Evolutionary conservation across 2,113 vertebrate species (phyloP).

Genomic region (Oncorhynchus keta): DNA sequence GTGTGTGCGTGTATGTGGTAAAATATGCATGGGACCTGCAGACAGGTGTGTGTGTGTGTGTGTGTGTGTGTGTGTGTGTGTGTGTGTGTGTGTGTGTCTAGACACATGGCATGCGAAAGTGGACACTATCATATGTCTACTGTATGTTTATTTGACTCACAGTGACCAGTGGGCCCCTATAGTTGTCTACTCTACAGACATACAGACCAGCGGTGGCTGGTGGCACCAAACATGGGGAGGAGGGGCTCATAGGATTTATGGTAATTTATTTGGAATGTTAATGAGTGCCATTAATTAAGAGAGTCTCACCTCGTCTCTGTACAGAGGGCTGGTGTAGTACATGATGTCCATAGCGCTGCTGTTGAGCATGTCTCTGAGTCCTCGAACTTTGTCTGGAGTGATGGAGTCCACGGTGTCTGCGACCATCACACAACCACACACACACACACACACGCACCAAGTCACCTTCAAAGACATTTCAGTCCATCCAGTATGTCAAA

Average conservation of each 20-base stretch:
- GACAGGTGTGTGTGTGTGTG: no score
- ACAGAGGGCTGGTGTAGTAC: slow-evolving; percentile 97
- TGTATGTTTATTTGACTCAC: slow-evolving; percentile 5
- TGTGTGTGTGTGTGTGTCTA: no score
- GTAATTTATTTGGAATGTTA: not conserved
- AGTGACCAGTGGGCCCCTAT: not conserved
- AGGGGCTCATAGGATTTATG: not conserved
- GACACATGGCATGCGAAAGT: no score
- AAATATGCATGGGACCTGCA: no score
- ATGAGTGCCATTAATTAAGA: not conserved
- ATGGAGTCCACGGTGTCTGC: slow-evolving; percentile 96
- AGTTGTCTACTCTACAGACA: not conserved
- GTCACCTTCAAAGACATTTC: not conserved
- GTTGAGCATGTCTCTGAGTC: slow-evolving; percentile 94
- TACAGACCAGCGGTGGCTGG: slow-evolving; percentile 3
- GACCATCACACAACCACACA: slow-evolving; percentile 22
- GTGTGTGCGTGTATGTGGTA: no score
- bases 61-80: no score
- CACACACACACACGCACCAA: not conserved
- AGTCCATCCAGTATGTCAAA: no score
- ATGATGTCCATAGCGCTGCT: slow-evolving; percentile 99
- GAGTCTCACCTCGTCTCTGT: slow-evolving; percentile 88
- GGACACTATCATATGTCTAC: not conserved
- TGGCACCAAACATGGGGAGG: not conserved
- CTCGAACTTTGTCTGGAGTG: slow-evolving; percentile 93